Evolutionary conservation across 2,797 vertebrate species (phyloP).

Genomic region (Atherinosoma microstoma): DNA sequence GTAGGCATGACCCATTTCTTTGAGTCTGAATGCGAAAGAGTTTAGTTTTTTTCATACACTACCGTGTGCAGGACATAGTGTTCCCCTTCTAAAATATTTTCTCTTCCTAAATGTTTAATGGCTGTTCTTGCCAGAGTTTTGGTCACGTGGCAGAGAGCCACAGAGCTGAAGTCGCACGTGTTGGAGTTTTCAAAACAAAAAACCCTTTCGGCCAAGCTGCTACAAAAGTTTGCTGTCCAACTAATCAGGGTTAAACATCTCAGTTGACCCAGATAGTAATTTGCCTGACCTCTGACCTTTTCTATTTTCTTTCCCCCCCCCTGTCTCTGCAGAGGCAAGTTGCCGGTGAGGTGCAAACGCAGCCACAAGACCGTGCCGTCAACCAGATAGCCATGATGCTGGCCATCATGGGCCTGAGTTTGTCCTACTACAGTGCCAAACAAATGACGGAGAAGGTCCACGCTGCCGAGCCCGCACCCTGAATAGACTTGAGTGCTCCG

Average conservation of each 20-base stretch:
- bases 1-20: not conserved
- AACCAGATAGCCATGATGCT: conserved; percentile 92
- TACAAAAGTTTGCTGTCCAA: conserved; percentile 18
- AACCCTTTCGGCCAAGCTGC: not conserved
- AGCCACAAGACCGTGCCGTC: conserved; percentile 84
- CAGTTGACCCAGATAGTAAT: not conserved
- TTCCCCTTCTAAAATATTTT: conserved; percentile 22
- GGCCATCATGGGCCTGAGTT: conserved; percentile 90
- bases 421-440: conserved; percentile 92
- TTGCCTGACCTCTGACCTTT: conserved; percentile 43
- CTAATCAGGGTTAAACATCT: not conserved
- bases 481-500: conserved; percentile 36
- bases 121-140: not conserved
- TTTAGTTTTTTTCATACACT: not conserved
- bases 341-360: conserved; percentile 86
- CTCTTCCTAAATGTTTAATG: conserved; percentile 53
- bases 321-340: conserved; percentile 88
- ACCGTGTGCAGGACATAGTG: conserved; percentile 19
- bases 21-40: not conserved
- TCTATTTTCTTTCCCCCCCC: not conserved
- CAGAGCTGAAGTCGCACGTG: conserved; percentile 13
- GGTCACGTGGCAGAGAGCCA: conserved; percentile 4
- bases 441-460: conserved; percentile 87
- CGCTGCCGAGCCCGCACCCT: conserved; percentile 59
- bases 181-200: conserved; percentile 7